Conservation (phyloP, 2,888 invertebrate species). For the Hemistola chrysoprasaria region DNA sequence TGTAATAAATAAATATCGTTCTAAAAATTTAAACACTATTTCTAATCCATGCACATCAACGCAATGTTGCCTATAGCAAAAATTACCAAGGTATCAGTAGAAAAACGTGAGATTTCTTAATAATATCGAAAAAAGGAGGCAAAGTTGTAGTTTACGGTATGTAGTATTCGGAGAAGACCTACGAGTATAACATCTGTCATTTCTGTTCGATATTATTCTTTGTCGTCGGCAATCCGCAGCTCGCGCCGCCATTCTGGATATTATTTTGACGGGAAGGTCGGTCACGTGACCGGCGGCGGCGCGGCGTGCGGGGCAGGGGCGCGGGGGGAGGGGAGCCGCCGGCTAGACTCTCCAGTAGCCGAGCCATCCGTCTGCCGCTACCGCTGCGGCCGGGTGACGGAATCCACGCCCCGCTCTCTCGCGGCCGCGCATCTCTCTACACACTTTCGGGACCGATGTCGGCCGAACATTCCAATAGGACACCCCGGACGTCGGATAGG, state of each 20-base stretch:
- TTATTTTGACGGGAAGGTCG: slow-evolving; percentile 93
- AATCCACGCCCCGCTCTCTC: slow-evolving; percentile 70
- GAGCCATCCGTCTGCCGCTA: slow-evolving; percentile 82
- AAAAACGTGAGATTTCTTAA: no score
- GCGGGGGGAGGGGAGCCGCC: slow-evolving; percentile 67
- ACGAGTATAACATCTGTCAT: not conserved
- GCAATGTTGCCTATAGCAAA: no score
- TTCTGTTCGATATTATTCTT: slow-evolving; percentile 38
- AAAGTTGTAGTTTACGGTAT: no score
- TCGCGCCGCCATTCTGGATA: slow-evolving; percentile 84
- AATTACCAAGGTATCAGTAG: no score
- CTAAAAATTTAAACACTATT: no score
- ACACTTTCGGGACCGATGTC: slow-evolving; percentile 30
- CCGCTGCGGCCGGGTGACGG: slow-evolving; percentile 74
- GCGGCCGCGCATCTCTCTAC: slow-evolving; percentile 46
- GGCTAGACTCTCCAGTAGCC: slow-evolving; percentile 86
- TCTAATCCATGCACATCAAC: no score
- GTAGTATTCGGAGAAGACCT: no score
- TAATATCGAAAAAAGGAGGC: no score
- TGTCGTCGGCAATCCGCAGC: slow-evolving; percentile 58
- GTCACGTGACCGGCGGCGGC: slow-evolving; percentile 86
- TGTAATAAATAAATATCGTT: no score
- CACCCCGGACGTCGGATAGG: slow-evolving; percentile 11
- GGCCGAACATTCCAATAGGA: slow-evolving; percentile 30
- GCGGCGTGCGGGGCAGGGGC: slow-evolving; percentile 40